Evolutionary conservation across 2,113 vertebrate species (phyloP), one percentile per base, ranked within the genome.

Genomic region (Blennius ocellaris): DNA sequence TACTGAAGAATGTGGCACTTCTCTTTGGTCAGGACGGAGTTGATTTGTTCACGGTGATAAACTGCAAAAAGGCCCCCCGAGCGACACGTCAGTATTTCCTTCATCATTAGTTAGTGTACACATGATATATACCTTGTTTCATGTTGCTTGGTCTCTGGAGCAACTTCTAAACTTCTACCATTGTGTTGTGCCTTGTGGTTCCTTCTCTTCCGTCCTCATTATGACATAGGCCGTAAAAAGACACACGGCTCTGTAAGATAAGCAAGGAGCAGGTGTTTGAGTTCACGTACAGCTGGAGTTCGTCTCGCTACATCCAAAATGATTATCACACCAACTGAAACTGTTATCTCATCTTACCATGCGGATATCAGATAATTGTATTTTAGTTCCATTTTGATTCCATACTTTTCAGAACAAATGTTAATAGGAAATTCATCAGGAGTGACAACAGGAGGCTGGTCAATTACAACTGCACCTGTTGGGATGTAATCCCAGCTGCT

Each of bases 211-310:
- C 37, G 47, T 85, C 84, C 78, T 83, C 71, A 76, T 87, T 78
- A 80, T 72, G 56, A 69, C 78, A 63, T 53, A 36, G 58, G 66
- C 30, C 38, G 58, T 39, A 66, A 73, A 86, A 11, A 65, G 45
- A 69, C 54, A 60, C 14, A 61, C 60, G 69, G 5, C 49, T 62
- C 66, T 59, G 16, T 30, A 48, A 57, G 74, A 89, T 89, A 84
- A 81, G 76, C 68, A 17, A 14, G 15, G 49, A 85, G 49, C 80
- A 81, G 83, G 83, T 91, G 78, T 86, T 87, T 82, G 58, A 70
- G 73, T 80, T 89, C 64, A 67, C 70, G 51, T 76, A 60, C 68
- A 55, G 30, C 67, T 14, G 30, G 21, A 75, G 59, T 12, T 11
- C 50, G 16, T 59, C 69, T 14, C 43, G 36, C 62, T 52, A 81